A percentile compares a stretch with the other conserved stretches of the same genome.
These are phyloP conservation scores for Byasa hedistus DNA, from an alignment of 2,888 invertebrate species.

Conservation along the genomic window DNA sequence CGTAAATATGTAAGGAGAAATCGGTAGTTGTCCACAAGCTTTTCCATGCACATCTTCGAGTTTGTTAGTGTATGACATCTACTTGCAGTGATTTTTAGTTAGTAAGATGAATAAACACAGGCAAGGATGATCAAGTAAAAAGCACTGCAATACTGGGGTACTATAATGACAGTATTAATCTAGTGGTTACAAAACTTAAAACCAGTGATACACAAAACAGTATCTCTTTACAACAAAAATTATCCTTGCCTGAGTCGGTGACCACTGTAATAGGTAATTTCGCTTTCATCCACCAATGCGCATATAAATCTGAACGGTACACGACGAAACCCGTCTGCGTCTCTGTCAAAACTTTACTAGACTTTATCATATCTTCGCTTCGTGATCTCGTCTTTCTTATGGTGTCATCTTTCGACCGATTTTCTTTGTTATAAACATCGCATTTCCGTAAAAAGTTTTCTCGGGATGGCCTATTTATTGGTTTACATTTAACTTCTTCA, in stretches of 20 bases:
- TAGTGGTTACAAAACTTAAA: slow-evolving; percentile 78
- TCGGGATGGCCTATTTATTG: slow-evolving; percentile 51
- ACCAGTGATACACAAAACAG: slow-evolving; percentile 78
- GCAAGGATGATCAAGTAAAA: slow-evolving; percentile 80
- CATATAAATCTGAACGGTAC: slow-evolving; percentile 91
- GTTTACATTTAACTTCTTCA: slow-evolving; percentile 41
- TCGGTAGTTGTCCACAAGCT: slow-evolving; percentile 52
- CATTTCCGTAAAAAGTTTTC: slow-evolving; percentile 60
- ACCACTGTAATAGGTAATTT: slow-evolving; percentile 85
- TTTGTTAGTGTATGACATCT: slow-evolving; percentile 68
- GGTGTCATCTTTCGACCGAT: slow-evolving; percentile 42
- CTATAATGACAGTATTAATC: slow-evolving; percentile 74
- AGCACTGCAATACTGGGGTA: slow-evolving; percentile 78
- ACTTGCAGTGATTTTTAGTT: slow-evolving; percentile 71
- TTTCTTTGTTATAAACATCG: slow-evolving; percentile 54
- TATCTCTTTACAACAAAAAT: slow-evolving; percentile 78
- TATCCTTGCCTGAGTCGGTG: slow-evolving; percentile 81
- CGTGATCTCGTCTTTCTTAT: slow-evolving; percentile 66
- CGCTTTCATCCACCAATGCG: slow-evolving; percentile 96
- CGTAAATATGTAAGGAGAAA: slow-evolving; percentile 28
- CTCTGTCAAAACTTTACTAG: slow-evolving; percentile 66
- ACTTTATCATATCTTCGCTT: slow-evolving; percentile 72
- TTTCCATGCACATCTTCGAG: slow-evolving; percentile 65
- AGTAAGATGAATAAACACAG: slow-evolving; percentile 79
- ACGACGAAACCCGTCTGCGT: slow-evolving; percentile 75